Percentiles rank a stretch among this genome's conserved stretches.
phyloP scores from a whole-genome alignment of 2,888 invertebrate species.

The Plebejus argus region DNA sequence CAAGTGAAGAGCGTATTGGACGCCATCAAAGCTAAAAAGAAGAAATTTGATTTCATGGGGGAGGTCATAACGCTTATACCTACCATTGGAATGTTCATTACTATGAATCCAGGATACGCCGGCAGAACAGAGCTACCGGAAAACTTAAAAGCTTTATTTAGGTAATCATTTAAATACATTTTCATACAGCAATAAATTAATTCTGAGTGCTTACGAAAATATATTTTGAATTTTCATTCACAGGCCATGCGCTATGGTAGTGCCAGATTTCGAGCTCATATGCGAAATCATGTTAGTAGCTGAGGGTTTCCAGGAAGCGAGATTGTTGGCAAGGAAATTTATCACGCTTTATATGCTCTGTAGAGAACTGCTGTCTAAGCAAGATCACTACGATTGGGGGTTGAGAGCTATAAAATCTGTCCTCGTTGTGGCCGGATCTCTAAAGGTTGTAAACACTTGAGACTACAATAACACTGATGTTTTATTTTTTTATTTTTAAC shows the following conservation, averaged over 20 bases:
- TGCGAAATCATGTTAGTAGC: constrained; percentile 98
- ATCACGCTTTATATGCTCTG: constrained; percentile 96
- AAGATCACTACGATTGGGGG: constrained; percentile 99
- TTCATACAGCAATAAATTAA: too few species aligned
- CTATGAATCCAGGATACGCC: constrained; percentile 98
- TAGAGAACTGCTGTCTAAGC: constrained; percentile 93
- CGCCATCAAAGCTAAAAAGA: constrained; percentile 91
- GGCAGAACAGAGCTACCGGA: constrained; percentile 94
- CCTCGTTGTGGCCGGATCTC: constrained; percentile 94
- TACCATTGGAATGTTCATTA: constrained; percentile 95
- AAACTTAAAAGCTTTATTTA: constrained; percentile 86
- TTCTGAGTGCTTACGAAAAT: too few species aligned
- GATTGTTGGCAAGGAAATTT: constrained; percentile 94
- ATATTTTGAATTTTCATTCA: constrained; percentile 23
- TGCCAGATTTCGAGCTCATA: constrained; percentile 97
- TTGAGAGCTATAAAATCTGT: constrained; percentile 97
- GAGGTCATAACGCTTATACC: constrained; percentile 87
- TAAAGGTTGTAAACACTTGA: constrained; percentile 81
- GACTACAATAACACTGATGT: not conserved
- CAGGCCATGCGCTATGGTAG: constrained; percentile 98
- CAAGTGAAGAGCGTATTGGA: constrained; percentile 94
- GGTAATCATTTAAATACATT: constrained; percentile 50
- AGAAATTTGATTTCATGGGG: constrained; percentile 91
- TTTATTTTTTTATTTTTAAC: not conserved
- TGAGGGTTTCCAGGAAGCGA: constrained; percentile 96